Percentiles rank a stretch among this genome's conserved stretches.
Conservation (phyloP, 1,140 invertebrate species). For the Eumaeus atala region DNA sequence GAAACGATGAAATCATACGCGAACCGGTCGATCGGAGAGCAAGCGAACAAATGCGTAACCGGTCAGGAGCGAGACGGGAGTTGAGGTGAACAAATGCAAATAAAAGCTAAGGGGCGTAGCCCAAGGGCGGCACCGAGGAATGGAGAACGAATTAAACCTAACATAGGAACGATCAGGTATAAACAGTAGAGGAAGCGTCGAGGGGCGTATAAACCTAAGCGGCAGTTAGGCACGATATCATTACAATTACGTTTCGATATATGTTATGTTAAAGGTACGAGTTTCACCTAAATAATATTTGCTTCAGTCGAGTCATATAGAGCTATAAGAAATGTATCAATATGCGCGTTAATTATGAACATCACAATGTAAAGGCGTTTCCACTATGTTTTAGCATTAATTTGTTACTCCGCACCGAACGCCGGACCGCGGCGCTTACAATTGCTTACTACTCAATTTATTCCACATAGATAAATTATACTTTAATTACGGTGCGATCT, state of each 20-base stretch:
- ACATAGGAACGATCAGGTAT: slow-evolving; percentile 58
- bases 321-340: slow-evolving; percentile 66
- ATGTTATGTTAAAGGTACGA: slow-evolving; percentile 55
- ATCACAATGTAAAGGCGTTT: slow-evolving; percentile 67
- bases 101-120: slow-evolving; percentile 15
- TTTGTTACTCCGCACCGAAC: slow-evolving; percentile 58
- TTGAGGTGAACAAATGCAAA: slow-evolving; percentile 25
- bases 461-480: slow-evolving; percentile 68
- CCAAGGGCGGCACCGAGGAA: slow-evolving; percentile 38
- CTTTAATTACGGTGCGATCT: slow-evolving; percentile 70
- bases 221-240: slow-evolving; percentile 52
- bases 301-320: slow-evolving; percentile 60
- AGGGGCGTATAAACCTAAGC: slow-evolving; percentile 55
- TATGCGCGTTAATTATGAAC: slow-evolving; percentile 63
- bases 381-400: slow-evolving; percentile 59
- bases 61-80: slow-evolving; percentile 17
- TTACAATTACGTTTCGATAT: slow-evolving; percentile 49
- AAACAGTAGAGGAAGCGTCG: slow-evolving; percentile 46
- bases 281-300: slow-evolving; percentile 55
- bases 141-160: slow-evolving; percentile 67
- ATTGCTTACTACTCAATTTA: slow-evolving; percentile 58
- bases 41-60: slow-evolving; percentile 21
- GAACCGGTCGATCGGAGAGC: slow-evolving; percentile 12
- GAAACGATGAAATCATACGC: slow-evolving; percentile 36
- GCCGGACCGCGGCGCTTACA: slow-evolving; percentile 56